A percentile compares a stretch with the other conserved stretches of the same genome.
Evolutionary conservation across 2,888 invertebrate species (phyloP).

Genomic region (Fissipunctia ypsillon): DNA sequence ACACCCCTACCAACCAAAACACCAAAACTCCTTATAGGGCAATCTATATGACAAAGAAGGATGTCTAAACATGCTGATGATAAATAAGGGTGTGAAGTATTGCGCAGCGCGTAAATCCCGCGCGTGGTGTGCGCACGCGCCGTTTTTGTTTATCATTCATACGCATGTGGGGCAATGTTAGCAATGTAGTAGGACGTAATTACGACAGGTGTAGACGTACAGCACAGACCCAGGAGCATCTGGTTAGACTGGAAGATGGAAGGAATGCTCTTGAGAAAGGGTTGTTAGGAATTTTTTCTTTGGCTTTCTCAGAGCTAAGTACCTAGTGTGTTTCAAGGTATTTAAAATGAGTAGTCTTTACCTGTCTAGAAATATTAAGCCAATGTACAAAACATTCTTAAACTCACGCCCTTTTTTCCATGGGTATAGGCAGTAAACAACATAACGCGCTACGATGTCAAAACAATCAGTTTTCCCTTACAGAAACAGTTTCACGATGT

Average conservation of each 20-base stretch:
- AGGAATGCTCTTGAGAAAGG: not conserved
- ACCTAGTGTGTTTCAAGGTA: not conserved
- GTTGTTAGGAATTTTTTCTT: too few relatives aligned
- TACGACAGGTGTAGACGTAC: conserved; percentile 1
- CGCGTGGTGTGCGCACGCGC: conserved; percentile 56
- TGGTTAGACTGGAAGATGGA: not conserved
- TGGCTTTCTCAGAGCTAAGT: not conserved
- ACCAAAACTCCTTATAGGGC: conserved; percentile 53
- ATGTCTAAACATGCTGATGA: conserved; percentile 37
- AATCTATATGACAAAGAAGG: conserved; percentile 36
- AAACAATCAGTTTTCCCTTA: not conserved
- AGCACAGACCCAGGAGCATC: not conserved
- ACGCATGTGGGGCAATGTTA: conserved; percentile 47
- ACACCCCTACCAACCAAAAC: conserved; percentile 44
- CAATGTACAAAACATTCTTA: not conserved
- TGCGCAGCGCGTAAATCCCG: conserved; percentile 56
- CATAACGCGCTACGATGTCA: too few relatives aligned
- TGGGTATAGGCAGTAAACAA: not conserved
- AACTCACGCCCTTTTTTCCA: not conserved
- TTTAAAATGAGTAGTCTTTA: not conserved
- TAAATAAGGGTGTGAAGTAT: conserved; percentile 59
- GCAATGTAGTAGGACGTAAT: conserved; percentile 8
- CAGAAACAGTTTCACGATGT: conserved; percentile 2
- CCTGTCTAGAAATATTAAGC: not conserved
- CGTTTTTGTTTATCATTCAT: conserved; percentile 45